Evolutionary conservation across 1,140 invertebrate species (phyloP), one percentile per base, ranked within the genome.

Genomic region (Tenebrio molitor): DNA sequence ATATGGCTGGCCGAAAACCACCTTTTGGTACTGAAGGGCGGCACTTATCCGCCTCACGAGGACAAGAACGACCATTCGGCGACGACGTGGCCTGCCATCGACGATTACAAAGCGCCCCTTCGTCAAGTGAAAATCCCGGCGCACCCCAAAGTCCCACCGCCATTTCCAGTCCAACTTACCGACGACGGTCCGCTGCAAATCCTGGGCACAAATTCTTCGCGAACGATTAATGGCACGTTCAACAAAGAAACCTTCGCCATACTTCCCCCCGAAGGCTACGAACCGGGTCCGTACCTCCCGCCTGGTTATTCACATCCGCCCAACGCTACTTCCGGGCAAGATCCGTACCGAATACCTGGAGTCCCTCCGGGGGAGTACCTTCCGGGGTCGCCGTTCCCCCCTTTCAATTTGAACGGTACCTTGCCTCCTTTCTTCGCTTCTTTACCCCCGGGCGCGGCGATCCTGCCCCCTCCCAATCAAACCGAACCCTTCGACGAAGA

Each of bases 1-100:
- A 95, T 96, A 73, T 96, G 94, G 93, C 84, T 96, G 41, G 92
- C 94, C 0, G 94, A 96, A 79, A 94, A 95, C 79, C 94, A 96
- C 80, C 84, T 96, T 23, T 82, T 96, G 8, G 93, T 96, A 7
- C 83, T 96, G 17, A 91, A 90, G 80, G 95, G 95, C 17, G 94
- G 93, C 10, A 84, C 82, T 29, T 90, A 89, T 83, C 88, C 90
- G 4, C 82, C 84, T 1, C 84, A 87, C 53, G 84, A 86, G 2
- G 71, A 80, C 7, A 72, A 74, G 39, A 64, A 72, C n/a, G 76
- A 77, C 14, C 69, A 44, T 34, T 34, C 7, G 69, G 72, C 17
- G 78, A 83, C 84, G 10, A 82, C 86, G 42, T 95, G 93, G 93
- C 88, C 89, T 44, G 89, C 93, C 1, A 94, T 96, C 72, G 94